Percentiles rank a stretch among this genome's conserved stretches.
Evolutionary conservation across 2,113 vertebrate species (phyloP).

Genomic region (Lutjanus erythropterus): DNA sequence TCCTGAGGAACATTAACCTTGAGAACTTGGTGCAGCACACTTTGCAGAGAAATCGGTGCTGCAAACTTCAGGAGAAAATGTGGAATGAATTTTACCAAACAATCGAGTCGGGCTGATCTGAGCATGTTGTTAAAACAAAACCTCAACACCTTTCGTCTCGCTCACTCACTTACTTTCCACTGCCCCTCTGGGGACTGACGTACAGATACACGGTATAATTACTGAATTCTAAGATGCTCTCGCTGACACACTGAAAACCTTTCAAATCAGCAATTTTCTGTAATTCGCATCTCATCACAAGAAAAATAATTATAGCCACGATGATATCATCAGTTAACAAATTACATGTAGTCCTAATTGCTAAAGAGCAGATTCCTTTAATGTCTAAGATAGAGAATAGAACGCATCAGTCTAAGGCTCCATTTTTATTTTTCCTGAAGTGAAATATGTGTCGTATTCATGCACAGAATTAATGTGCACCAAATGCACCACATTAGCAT

Average conservation of each 20-base stretch:
- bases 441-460: slow-evolving; percentile 80
- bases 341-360: slow-evolving; percentile 64
- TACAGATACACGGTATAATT: slow-evolving; percentile 50
- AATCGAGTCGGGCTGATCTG: background rate
- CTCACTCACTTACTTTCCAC: slow-evolving; percentile 11
- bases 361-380: slow-evolving; percentile 72
- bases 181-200: slow-evolving; percentile 42
- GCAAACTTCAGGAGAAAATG: slow-evolving; percentile 16
- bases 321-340: slow-evolving; percentile 71
- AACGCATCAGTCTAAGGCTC: slow-evolving; percentile 64
- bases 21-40: slow-evolving; percentile 50
- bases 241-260: slow-evolving; percentile 58
- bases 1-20: slow-evolving; percentile 76
- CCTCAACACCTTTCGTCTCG: background rate
- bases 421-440: slow-evolving; percentile 76
- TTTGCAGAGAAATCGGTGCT: slow-evolving; percentile 34
- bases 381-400: slow-evolving; percentile 66
- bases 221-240: slow-evolving; percentile 55
- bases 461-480: slow-evolving; percentile 82
- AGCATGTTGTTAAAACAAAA: slow-evolving; percentile 20
- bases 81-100: slow-evolving; percentile 26
- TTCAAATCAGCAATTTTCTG: slow-evolving; percentile 71
- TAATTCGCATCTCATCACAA: slow-evolving; percentile 54
- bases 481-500: slow-evolving; percentile 78
- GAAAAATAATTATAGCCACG: slow-evolving; percentile 65